These are phyloP conservation scores for Distichodus sexfasciatus DNA, from an alignment of 2,797 vertebrate species.

Conservation along the genomic window DNA sequence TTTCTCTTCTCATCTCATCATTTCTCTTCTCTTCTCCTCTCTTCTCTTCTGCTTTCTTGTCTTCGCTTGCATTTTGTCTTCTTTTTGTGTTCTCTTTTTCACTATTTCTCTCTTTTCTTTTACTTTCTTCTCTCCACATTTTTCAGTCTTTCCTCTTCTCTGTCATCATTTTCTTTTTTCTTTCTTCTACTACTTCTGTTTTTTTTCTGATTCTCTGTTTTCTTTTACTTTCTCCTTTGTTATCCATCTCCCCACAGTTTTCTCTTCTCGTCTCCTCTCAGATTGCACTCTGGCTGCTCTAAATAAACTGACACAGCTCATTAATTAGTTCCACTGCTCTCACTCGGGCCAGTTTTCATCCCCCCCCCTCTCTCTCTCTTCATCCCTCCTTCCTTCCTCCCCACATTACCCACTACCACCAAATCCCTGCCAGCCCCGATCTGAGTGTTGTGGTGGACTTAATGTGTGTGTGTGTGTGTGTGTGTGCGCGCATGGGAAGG, in stretches of 20 bases:
- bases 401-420: slow-evolving; percentile 10
- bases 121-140: too few relatives aligned
- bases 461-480: too few relatives aligned
- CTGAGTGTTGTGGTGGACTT: slow-evolving; percentile 33
- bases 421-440: slow-evolving; percentile 23
- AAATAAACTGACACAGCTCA: slow-evolving; percentile 60
- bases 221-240: slow-evolving; percentile 68
- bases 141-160: too few relatives aligned
- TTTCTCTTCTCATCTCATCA: too few relatives aligned
- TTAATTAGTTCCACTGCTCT: slow-evolving; percentile 70
- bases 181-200: too few relatives aligned
- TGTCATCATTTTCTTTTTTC: too few relatives aligned
- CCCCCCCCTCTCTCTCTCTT: slow-evolving; percentile 31
- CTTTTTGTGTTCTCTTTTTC: too few relatives aligned
- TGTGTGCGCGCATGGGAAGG: too few relatives aligned
- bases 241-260: too few relatives aligned
- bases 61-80: too few relatives aligned
- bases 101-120: too few relatives aligned
- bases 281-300: slow-evolving; percentile 55
- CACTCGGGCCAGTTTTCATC: slow-evolving; percentile 55
- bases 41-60: slow-evolving; percentile 7
- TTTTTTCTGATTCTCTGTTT: slow-evolving; percentile 54
- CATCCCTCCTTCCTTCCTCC: slow-evolving; percentile 10
- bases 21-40: too few relatives aligned
- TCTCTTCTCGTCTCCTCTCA: slow-evolving; percentile 47